Conservation (phyloP, 2,113 vertebrate species). For the Ptychochromis oligacanthus region DNA sequence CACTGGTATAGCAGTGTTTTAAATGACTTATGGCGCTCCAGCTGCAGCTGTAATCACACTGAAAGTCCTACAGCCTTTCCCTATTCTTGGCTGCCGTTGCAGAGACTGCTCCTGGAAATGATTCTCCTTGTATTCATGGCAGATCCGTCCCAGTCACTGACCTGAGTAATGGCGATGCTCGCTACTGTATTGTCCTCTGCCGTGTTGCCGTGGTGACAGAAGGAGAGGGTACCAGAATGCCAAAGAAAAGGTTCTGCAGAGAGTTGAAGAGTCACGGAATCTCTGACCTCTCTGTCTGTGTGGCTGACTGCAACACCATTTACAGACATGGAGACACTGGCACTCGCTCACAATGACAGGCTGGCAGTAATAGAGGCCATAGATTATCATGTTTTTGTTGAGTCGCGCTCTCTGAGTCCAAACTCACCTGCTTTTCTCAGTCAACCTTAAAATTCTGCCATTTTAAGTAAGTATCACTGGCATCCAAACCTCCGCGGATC, state of each 20-base stretch:
- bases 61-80: constrained; percentile 2
- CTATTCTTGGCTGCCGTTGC: constrained; percentile 33
- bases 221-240: constrained; percentile 44
- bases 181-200: constrained; percentile 61
- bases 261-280: constrained; percentile 56
- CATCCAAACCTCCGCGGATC: background rate
- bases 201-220: constrained; percentile 71
- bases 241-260: constrained; percentile 57
- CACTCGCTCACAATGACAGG: constrained; percentile 28
- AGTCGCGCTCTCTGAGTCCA: background rate
- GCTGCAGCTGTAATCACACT: constrained; percentile 32
- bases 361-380: constrained; percentile 15
- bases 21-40: background rate
- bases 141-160: constrained; percentile 67
- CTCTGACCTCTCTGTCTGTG: constrained; percentile 65
- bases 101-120: constrained; percentile 49
- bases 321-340: constrained; percentile 20
- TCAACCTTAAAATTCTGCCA: constrained; percentile 27
- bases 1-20: background rate
- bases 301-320: constrained; percentile 43
- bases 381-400: constrained; percentile 40
- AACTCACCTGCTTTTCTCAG: constrained; percentile 39
- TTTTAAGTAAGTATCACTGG: constrained; percentile 6
- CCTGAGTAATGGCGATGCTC: constrained; percentile 68
- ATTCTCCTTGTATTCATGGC: constrained; percentile 49